phyloP scores from a whole-genome alignment of 2,113 vertebrate species.

The Oreotrochilus melanogaster region DNA sequence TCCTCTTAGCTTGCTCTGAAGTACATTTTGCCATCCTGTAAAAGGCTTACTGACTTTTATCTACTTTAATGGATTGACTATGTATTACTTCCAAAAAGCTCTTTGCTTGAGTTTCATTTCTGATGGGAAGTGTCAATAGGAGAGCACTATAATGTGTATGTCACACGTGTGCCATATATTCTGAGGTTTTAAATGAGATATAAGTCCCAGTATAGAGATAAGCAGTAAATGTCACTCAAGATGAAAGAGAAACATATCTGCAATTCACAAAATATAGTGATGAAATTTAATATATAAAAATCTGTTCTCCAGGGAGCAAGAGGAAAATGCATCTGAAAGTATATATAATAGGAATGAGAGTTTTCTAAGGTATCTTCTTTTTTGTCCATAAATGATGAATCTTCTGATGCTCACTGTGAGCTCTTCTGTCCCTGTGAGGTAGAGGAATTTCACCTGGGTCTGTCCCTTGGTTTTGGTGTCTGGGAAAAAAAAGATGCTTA shows the following conservation, averaged over 20 bases:
- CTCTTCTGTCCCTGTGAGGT: not conserved
- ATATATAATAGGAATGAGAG: not conserved
- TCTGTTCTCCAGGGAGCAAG: not conserved
- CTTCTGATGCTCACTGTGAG: not conserved
- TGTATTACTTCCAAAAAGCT: not conserved
- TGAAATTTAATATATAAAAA: constrained; percentile 2
- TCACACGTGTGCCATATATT: not conserved
- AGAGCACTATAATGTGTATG: not conserved
- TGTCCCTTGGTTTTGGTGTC: not conserved
- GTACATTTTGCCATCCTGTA: not conserved
- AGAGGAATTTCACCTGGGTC: not conserved
- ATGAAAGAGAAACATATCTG: not conserved
- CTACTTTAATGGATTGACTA: constrained; percentile 3
- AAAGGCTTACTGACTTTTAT: constrained; percentile 19
- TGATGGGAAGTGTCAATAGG: not conserved
- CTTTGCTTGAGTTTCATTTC: not conserved
- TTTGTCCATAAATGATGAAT: not conserved
- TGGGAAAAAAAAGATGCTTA: not conserved
- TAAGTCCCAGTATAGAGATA: not conserved
- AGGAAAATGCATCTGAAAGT: not conserved
- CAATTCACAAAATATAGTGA: not conserved
- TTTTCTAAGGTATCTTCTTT: not conserved
- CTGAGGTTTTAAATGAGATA: not conserved
- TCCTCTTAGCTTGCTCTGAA: not conserved
- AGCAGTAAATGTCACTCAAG: not conserved